A percentile compares a stretch with the other conserved stretches of the same genome.
phyloP scores from a whole-genome alignment of 2,113 vertebrate species.

The Halcyon malimbica region DNA sequence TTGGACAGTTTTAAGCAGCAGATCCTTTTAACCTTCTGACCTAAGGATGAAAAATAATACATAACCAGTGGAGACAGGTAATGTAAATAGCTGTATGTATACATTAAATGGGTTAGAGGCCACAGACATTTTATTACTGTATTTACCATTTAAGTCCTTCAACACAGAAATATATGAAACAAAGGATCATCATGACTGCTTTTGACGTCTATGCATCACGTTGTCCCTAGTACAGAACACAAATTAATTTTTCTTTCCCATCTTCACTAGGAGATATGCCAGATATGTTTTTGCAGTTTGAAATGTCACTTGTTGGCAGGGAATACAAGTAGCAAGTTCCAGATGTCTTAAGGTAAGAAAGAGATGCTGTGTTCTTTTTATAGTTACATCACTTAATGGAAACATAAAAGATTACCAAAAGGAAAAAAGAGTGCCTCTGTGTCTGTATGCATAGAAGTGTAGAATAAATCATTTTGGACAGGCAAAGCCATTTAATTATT shows the following conservation, averaged over 20 bases:
- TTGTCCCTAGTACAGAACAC: background rate
- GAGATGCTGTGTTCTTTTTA: background rate
- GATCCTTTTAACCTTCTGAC: background rate
- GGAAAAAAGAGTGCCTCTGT: background rate
- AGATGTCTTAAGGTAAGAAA: background rate
- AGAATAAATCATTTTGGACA: background rate
- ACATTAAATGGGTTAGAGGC: background rate
- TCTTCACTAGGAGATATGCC: background rate
- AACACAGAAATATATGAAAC: background rate
- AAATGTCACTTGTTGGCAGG: background rate
- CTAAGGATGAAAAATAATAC: background rate
- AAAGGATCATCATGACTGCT: background rate
- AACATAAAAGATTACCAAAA: background rate
- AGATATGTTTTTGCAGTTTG: accelerated
- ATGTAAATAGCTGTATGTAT: background rate
- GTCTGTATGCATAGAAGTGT: background rate
- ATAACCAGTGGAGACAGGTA: background rate
- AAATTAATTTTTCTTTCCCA: background rate
- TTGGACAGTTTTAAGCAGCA: background rate
- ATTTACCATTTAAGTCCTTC: background rate
- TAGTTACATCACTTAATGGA: background rate
- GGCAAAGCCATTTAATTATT: background rate
- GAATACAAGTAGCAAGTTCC: background rate
- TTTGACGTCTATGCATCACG: background rate
- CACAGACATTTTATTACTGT: background rate